Evolutionary conservation across 2,797 vertebrate genomes (phyloP).

Genomic region (Neosalanx taihuensis): DNA sequence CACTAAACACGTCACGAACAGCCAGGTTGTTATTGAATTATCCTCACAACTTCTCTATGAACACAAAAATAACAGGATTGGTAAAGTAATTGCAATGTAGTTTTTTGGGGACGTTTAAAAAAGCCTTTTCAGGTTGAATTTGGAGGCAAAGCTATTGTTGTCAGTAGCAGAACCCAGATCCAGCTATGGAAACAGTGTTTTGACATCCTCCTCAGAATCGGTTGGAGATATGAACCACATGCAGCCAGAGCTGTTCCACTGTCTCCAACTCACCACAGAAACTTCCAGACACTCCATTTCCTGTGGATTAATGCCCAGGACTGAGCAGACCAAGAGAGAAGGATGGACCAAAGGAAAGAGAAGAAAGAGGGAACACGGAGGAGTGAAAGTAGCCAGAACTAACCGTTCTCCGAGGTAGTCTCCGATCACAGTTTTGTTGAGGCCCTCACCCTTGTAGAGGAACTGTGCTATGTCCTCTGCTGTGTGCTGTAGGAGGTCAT

Average conservation of each 20-base stretch:
- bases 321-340: conserved; percentile 9
- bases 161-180: too few relatives aligned
- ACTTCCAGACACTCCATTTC: conserved; percentile 62
- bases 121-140: too few relatives aligned
- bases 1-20: neutral
- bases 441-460: conserved; percentile 90
- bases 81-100: too few relatives aligned
- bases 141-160: too few relatives aligned
- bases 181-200: too few relatives aligned
- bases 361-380: neutral
- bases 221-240: conserved; percentile 61
- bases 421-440: conserved; percentile 93
- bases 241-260: conserved; percentile 47
- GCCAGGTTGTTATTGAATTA: too few relatives aligned
- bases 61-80: too few relatives aligned
- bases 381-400: conserved; percentile 32
- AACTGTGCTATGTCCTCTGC: conserved; percentile 89
- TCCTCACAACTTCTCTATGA: too few relatives aligned
- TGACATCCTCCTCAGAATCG: too few relatives aligned
- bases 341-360: neutral
- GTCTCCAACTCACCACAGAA: conserved; percentile 19
- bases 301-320: conserved; percentile 48
- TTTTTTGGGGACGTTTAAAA: too few relatives aligned
- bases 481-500: conserved; percentile 85
- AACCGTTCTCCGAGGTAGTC: conserved; percentile 86